Evolutionary conservation across 2,888 invertebrate genomes (phyloP).

Genomic region (Blera fallax): DNA sequence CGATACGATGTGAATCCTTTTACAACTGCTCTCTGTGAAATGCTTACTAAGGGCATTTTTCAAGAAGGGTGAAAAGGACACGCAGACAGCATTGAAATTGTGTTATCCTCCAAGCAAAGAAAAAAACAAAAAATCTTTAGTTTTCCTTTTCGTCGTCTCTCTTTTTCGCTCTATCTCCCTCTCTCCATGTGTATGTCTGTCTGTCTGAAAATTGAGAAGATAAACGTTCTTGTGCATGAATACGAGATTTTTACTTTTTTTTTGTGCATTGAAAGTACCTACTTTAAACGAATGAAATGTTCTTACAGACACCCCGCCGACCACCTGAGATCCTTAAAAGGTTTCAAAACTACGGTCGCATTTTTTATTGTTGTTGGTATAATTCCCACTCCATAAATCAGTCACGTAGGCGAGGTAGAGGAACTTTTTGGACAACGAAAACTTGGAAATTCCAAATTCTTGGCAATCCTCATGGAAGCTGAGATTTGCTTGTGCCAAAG

Average conservation of each 20-base stretch:
- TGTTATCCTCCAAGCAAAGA: not conserved
- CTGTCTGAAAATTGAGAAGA: not conserved
- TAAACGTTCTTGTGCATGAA: constrained; percentile 8
- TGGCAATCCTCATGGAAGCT: constrained; percentile 15
- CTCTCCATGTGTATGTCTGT: no score
- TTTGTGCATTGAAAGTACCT: not conserved
- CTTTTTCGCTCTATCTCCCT: no score
- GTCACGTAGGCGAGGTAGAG: constrained; percentile 16
- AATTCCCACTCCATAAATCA: constrained; percentile 41
- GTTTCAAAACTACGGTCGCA: not conserved
- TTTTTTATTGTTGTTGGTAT: not conserved
- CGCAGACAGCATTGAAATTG: constrained; percentile 15
- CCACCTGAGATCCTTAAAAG: constrained; percentile 24
- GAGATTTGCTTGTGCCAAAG: constrained; percentile 14
- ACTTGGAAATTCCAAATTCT: constrained; percentile 21
- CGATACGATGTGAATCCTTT: not conserved
- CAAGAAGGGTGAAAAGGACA: constrained; percentile 7
- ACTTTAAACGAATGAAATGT: not conserved
- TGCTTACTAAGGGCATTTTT: not conserved
- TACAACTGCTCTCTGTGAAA: not conserved
- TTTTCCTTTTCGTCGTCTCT: not conserved
- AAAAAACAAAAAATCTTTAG: not conserved
- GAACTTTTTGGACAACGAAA: constrained; percentile 20
- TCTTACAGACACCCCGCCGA: not conserved
- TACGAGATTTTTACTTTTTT: not conserved